Conservation (phyloP, 2,113 vertebrate species). For the Lagopus leucura region DNA sequence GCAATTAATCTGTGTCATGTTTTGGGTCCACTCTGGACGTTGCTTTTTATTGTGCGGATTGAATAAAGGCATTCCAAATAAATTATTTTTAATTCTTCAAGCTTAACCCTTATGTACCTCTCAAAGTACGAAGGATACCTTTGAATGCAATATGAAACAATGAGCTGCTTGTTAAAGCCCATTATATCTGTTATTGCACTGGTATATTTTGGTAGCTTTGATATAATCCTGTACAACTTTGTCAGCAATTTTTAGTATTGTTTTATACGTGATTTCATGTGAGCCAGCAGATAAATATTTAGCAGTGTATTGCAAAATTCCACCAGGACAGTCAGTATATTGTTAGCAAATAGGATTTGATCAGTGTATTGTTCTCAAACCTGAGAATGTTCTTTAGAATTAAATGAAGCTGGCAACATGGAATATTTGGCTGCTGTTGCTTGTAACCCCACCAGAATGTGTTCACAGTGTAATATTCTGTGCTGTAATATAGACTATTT, state of each 20-base stretch:
- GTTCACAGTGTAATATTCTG: neutral
- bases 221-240: neutral
- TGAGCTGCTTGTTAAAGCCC: neutral
- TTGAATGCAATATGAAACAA: neutral
- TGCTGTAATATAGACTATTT: neutral
- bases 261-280: neutral
- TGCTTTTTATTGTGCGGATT: constrained; percentile 7
- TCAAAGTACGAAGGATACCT: constrained; percentile 3
- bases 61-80: constrained; percentile 36
- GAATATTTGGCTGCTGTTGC: neutral
- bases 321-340: neutral
- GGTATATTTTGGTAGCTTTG: neutral
- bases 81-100: constrained; percentile 11
- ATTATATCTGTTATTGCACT: neutral
- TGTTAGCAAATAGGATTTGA: neutral
- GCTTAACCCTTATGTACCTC: neutral
- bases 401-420: neutral
- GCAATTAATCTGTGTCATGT: constrained; percentile 8
- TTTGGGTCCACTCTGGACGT: neutral
- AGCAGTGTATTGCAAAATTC: neutral
- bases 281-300: neutral
- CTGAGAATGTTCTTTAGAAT: neutral
- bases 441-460: neutral
- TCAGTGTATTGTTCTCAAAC: neutral
- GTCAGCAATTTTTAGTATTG: neutral